These are phyloP conservation scores for Poecilia velifera DNA, from an alignment of 2,797 vertebrate species.

Conservation along the genomic window DNA sequence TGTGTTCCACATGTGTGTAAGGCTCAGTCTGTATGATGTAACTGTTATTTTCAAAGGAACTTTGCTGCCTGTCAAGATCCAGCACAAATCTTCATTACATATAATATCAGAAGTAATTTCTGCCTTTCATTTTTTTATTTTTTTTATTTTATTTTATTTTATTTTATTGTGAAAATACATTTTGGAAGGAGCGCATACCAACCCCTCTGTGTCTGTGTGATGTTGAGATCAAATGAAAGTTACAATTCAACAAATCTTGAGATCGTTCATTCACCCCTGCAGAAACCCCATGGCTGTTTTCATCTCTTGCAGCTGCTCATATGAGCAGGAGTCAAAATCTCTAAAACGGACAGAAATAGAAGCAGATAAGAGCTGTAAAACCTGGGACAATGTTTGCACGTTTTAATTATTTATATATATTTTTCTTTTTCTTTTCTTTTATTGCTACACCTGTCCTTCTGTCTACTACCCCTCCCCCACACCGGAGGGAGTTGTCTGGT, in stretches of 20 bases:
- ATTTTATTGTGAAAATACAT: background rate
- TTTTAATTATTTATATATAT: background rate
- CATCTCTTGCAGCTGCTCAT: background rate
- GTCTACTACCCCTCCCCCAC: slow-evolving; percentile 10
- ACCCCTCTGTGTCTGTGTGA: no score
- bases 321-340: background rate
- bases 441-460: slow-evolving; percentile 7
- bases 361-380: background rate
- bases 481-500: slow-evolving; percentile 21
- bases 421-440: slow-evolving; percentile 4
- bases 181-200: background rate
- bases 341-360: slow-evolving; percentile 12
- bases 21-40: background rate
- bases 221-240: slow-evolving; percentile 11
- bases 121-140: background rate
- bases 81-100: background rate
- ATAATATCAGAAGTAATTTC: background rate
- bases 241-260: background rate
- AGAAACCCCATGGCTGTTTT: slow-evolving; percentile 3
- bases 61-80: background rate
- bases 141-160: no score
- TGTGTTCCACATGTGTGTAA: background rate
- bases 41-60: background rate
- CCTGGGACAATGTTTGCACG: background rate
- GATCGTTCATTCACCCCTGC: slow-evolving; percentile 8